These are phyloP conservation scores for Molossus alvarezi DNA, from an alignment of 2,797 vertebrate species.

Conservation along the genomic window DNA sequence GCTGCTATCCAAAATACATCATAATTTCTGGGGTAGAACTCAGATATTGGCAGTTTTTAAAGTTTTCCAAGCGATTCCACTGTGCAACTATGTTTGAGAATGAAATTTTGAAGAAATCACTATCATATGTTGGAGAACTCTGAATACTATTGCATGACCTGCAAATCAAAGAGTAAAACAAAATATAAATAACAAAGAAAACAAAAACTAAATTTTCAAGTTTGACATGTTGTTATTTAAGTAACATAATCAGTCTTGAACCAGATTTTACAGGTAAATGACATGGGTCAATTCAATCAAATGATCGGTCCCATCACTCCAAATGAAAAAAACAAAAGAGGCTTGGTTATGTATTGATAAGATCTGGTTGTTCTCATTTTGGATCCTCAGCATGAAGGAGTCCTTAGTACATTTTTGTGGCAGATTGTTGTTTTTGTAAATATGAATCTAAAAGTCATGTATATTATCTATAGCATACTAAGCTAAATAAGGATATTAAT, in stretches of 20 bases:
- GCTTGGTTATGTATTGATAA: neutral
- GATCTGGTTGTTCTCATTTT: neutral
- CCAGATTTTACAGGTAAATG: neutral
- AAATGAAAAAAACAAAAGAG: constrained; percentile 23
- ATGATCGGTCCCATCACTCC: neutral
- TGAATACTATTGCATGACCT: neutral
- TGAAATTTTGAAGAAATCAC: neutral
- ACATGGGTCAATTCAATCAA: neutral
- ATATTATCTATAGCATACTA: neutral
- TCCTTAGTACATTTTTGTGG: neutral
- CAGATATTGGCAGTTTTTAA: constrained; percentile 32
- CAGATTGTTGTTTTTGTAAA: constrained; percentile 25
- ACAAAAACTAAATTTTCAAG: neutral
- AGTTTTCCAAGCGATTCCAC: constrained; percentile 52
- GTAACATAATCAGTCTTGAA: neutral
- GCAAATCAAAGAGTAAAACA: neutral
- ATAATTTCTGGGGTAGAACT: constrained; percentile 8
- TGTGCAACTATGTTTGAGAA: constrained; percentile 39
- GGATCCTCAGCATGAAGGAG: neutral
- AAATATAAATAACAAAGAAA: constrained; percentile 13
- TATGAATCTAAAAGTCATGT: neutral
- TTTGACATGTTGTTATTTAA: neutral
- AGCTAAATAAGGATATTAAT: constrained; percentile 30
- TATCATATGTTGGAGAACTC: neutral
- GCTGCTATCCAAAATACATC: neutral